Base-by-base conservation (phyloP, 2,888 invertebrate genomes). In the Parnassius orleans region DNA sequence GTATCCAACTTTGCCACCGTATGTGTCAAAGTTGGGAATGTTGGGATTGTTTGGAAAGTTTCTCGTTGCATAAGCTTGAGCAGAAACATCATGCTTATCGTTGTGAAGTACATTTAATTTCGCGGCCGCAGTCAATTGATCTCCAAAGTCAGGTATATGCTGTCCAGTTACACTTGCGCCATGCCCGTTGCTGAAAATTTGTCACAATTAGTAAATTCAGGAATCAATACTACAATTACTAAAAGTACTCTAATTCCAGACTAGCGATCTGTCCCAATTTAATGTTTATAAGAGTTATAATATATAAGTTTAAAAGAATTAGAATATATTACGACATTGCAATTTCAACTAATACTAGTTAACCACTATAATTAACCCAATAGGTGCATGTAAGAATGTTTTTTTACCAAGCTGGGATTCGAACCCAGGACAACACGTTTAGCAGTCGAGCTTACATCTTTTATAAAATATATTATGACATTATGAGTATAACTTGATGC, bases 91-190 rank as follows among this genome's bases (percentile, higher is more conserved):
- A 61, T 81, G 80, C 19, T 71, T 63, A 50, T 74, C 73, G 24
- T 74, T 77, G 65, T 79, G 66, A 53, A 81, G 64, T 15, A 83
- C 58, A 56, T 76, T 80, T 14, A 41, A 52, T 11, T 71, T 72
- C 1, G 72, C 81, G 2, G 80, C 74, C 1, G 74, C 83, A 0
- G 81, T 79, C 51, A 82, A 62, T 67, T 77, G 79, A 63, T 76
- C 53, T 7, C 75, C 81, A 53, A 78, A 73, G 51, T 68, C 67
- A 0, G 81, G 78, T 10, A 79, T 69, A 44, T 73, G 74, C 12
- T 69, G 75, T 11, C 77, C 78, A 19, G 75, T 73, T 3, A 81
- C 53, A 42, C 70, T 70, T 0, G 74, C 64, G 0, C 75, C 72
- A 53, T 78, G 76, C 10, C 79, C 76, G 19, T 78, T 68, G n/a